Base-by-base conservation (phyloP, 2,888 invertebrate species). In the Clivina fossor region DNA sequence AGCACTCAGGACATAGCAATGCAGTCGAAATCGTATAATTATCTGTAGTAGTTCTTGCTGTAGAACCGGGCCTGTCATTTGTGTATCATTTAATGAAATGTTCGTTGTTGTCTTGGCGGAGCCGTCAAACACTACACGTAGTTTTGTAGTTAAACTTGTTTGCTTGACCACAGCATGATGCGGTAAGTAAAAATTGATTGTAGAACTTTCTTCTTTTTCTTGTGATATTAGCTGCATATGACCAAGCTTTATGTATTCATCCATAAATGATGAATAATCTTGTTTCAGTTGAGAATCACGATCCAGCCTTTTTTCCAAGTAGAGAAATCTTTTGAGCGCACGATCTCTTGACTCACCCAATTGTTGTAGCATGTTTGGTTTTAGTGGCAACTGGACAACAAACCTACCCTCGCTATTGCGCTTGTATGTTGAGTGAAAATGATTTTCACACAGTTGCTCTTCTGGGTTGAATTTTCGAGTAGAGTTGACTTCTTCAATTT, bases 311-410 rank as follows among this genome's bases (percentile, higher is more conserved):
- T 7, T 16, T 38, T 38, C 38, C 19, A 38, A 38, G 8, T 1
- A 18, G 11, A 19, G n/a, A 18, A 38, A 38, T 15, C 38, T 15
- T 2, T 37, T 9, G 19, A 38, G 8, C 9, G 55, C 47, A 1
- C 9, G 28, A 4, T 48, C 8, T 5, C 33, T 20, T 7, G 56
- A 43, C 2, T n/a, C n/a, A n/a, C n/a, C n/a, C 8, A 49, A 19
- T 2, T 28, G 20, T 4, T 13, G 1, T 3, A 19, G 1, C 1
- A 8, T 13, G 18, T 28, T 40, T 20, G 32, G 24, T 11, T 33
- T 40, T 9, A 54, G 22, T 2, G 55, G 55, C 22, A 57, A 7
- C 7, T 38, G n/a, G 2, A 55, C 55, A 4, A 40, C 33, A 20
- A 40, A 58, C 2, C 49, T 4, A 9, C 55, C 48, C 2, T 43